Conservation (phyloP, 1,140 invertebrate species). For the Tetramorium simillimum region DNA sequence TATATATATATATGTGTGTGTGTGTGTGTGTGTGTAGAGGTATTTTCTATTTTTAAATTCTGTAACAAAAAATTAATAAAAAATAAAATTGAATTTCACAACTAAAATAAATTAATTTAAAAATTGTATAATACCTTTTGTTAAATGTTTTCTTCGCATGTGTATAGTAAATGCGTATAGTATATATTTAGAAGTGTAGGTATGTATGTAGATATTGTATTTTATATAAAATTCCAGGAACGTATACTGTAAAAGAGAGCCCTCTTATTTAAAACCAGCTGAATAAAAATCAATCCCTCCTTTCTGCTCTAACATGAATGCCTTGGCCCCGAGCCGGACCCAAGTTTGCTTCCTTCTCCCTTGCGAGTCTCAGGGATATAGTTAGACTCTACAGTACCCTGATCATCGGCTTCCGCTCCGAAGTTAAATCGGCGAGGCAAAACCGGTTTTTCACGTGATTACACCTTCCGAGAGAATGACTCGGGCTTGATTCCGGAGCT, state of each 20-base stretch:
- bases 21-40: background rate
- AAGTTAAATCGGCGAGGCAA: conserved; percentile 2
- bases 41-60: background rate
- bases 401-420: conserved; percentile 42
- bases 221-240: conserved; percentile 21
- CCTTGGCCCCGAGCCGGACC: conserved; percentile 26
- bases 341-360: conserved; percentile 60
- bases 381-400: conserved; percentile 20
- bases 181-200: no score
- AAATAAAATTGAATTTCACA: background rate
- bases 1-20: no score
- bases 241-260: background rate
- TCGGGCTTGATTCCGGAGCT: background rate
- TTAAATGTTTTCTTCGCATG: background rate
- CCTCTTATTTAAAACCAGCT: background rate
- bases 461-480: background rate
- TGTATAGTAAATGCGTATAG: no score
- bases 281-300: conserved; percentile 43
- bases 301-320: conserved; percentile 40
- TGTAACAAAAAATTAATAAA: background rate
- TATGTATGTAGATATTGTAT: background rate
- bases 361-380: conserved; percentile 26
- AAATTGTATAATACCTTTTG: background rate
- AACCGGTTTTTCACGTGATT: conserved; percentile 68
- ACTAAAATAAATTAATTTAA: no score